Conservation (phyloP, 2,797 vertebrate genomes). For the Channa striata region DNA sequence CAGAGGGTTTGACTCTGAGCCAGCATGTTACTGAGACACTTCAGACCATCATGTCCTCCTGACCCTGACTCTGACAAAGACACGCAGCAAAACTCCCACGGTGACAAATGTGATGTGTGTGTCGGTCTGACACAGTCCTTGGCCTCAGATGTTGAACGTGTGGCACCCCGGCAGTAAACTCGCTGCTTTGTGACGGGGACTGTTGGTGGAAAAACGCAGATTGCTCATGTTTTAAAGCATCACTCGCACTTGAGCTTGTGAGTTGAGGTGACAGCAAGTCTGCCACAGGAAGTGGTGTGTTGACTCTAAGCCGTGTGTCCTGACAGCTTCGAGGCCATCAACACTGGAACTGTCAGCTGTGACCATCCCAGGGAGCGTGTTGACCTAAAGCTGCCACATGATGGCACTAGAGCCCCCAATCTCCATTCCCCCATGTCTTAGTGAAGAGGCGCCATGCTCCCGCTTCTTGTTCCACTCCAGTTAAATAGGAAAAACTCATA, state of each 20-base stretch:
- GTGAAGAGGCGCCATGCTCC: too few relatives aligned
- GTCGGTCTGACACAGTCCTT: constrained; percentile 54
- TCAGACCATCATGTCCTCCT: constrained; percentile 36
- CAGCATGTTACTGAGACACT: constrained; percentile 13
- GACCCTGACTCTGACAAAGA: constrained; percentile 46
- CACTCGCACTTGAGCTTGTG: constrained; percentile 23
- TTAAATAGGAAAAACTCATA: too few relatives aligned
- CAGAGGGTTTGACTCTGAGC: constrained; percentile 49
- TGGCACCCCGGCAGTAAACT: constrained; percentile 27
- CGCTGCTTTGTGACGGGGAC: constrained; percentile 15
- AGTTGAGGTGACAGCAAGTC: constrained; percentile 35
- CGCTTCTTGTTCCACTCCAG: too few relatives aligned
- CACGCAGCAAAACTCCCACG: constrained; percentile 31
- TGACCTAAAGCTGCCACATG: constrained; percentile 53
- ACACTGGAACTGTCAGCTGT: neutral
- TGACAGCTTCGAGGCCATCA: constrained; percentile 25
- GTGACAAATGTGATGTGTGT: constrained; percentile 55
- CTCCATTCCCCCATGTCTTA: neutral
- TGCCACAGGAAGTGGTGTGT: constrained; percentile 36
- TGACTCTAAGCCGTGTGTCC: constrained; percentile 14
- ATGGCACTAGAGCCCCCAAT: constrained; percentile 41
- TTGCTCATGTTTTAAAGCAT: constrained; percentile 36
- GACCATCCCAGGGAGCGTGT: constrained; percentile 1
- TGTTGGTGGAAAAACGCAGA: constrained; percentile 17
- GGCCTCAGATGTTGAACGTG: constrained; percentile 36